Evolutionary conservation across 2,113 vertebrate species (phyloP).

Genomic region (Agelaius tricolor): DNA sequence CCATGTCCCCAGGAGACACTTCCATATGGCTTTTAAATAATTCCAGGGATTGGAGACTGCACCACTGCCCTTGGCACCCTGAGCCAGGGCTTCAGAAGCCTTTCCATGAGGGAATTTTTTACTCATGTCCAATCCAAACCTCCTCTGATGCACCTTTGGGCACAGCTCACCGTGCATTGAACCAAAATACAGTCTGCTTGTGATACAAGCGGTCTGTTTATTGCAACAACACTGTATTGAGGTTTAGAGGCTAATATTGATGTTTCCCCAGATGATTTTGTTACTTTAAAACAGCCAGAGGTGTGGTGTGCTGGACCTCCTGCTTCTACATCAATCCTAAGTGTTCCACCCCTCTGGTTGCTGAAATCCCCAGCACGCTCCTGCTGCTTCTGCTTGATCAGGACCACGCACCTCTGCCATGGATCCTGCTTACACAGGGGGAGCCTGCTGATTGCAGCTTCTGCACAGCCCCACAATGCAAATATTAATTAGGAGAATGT

Average conservation of each 20-base stretch:
- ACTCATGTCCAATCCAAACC: background rate
- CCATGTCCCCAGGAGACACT: rapidly evolving
- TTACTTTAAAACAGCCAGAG: background rate
- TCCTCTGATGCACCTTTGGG: background rate
- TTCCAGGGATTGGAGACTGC: background rate
- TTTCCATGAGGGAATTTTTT: background rate
- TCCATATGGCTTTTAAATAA: background rate
- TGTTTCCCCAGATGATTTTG: background rate
- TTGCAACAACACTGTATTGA: background rate
- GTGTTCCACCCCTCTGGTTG: background rate
- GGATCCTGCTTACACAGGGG: background rate
- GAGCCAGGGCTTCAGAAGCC: background rate
- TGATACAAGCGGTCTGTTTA: background rate
- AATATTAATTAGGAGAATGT: background rate
- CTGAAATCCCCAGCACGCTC: rapidly evolving
- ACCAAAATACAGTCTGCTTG: background rate
- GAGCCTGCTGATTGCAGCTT: background rate
- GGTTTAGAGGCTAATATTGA: background rate
- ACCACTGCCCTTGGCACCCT: background rate
- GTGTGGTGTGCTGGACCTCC: rapidly evolving
- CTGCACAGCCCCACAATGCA: background rate
- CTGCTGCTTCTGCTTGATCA: background rate
- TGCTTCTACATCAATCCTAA: background rate
- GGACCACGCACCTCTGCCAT: background rate
- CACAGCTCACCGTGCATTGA: rapidly evolving